phyloP scores from a whole-genome alignment of 2,888 invertebrate genomes.

The Synanthedon vespiformis region DNA sequence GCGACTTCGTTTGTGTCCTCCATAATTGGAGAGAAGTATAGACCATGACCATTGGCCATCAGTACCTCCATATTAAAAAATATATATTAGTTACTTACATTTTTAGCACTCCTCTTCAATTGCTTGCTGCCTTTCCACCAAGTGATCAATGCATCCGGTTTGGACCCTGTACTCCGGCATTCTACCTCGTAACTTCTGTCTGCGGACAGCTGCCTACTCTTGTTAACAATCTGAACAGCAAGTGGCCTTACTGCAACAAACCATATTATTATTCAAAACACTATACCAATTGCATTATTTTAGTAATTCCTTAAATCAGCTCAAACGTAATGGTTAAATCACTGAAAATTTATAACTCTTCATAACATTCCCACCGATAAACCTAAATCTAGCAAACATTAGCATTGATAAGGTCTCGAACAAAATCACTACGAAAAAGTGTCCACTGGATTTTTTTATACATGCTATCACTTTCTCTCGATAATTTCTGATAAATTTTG shows the following conservation, averaged over 20 bases:
- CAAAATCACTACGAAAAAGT: no score
- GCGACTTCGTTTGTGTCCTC: background rate
- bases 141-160: slow-evolving; percentile 84
- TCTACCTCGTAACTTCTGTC: slow-evolving; percentile 87
- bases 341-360: no score
- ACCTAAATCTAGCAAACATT: no score
- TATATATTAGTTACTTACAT: slow-evolving; percentile 70
- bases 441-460: no score
- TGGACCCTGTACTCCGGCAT: slow-evolving; percentile 84
- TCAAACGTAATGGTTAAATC: no score
- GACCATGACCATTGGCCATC: background rate
- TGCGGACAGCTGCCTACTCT: slow-evolving; percentile 82
- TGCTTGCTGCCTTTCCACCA: slow-evolving; percentile 89
- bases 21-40: background rate
- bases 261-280: background rate
- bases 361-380: no score
- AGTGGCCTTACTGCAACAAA: slow-evolving; percentile 84
- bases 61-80: background rate
- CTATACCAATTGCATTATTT: no score
- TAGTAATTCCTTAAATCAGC: no score
- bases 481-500: no score
- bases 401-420: no score
- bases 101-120: slow-evolving; percentile 79
- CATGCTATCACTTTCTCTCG: no score
- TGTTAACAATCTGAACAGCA: slow-evolving; percentile 83